These are phyloP conservation scores for Lateolabrax maculatus DNA, from an alignment of 2,797 vertebrate genomes.

Conservation along the genomic window DNA sequence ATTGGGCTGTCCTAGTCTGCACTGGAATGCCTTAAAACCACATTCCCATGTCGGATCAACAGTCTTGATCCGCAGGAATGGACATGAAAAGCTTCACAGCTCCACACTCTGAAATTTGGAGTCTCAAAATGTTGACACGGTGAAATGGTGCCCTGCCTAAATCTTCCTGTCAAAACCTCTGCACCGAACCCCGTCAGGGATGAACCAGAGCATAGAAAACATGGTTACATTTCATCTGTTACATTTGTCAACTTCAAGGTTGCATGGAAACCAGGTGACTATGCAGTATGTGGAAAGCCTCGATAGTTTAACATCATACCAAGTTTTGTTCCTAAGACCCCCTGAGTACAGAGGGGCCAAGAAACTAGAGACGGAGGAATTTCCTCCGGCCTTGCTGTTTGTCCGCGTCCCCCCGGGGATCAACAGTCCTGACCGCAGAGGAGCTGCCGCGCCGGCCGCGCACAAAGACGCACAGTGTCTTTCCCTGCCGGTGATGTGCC, in stretches of 20 bases:
- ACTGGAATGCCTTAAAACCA: conserved; percentile 77
- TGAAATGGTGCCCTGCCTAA: conserved; percentile 13
- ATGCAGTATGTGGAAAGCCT: neutral
- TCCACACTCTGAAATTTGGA: conserved; percentile 33
- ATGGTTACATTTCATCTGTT: neutral
- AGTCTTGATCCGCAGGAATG: conserved; percentile 71
- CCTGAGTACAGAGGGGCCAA: conserved; percentile 37
- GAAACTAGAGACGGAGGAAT: conserved; percentile 83
- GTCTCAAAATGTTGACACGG: conserved; percentile 44
- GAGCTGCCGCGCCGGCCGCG: conserved; percentile 52
- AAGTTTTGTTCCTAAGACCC: conserved; percentile 8
- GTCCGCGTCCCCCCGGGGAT: conserved; percentile 59
- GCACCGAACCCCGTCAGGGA: neutral
- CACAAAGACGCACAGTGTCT: conserved; percentile 86
- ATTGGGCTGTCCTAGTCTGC: conserved; percentile 52
- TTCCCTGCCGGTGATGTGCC: conserved; percentile 43
- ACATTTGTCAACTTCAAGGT: neutral
- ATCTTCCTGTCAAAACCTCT: neutral
- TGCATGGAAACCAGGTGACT: neutral
- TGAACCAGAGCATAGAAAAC: neutral
- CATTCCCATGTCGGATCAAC: conserved; percentile 78
- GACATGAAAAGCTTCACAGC: conserved; percentile 61
- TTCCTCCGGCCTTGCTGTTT: conserved; percentile 66
- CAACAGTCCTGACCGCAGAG: conserved; percentile 69
- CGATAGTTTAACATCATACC: neutral